These are phyloP conservation scores for Gnathonemus echidnorhynchus DNA, from an alignment of 2,113 vertebrate genomes.

Conservation along the genomic window DNA sequence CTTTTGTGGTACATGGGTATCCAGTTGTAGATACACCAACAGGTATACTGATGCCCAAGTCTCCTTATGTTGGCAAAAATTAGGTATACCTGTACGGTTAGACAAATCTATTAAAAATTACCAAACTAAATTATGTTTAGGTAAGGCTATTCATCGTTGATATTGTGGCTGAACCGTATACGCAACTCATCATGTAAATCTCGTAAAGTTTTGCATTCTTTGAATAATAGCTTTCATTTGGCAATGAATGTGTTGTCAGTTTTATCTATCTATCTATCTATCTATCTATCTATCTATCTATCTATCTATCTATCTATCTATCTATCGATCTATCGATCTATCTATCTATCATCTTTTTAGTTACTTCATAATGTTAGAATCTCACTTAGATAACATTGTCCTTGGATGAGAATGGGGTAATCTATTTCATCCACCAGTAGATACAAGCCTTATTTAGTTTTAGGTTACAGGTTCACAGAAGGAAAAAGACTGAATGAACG, in stretches of 20 bases:
- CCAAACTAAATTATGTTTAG: neutral
- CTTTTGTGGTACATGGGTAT: neutral
- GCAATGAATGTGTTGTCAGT: neutral
- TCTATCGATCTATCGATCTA: neutral
- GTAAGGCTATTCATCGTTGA: neutral
- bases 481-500: neutral
- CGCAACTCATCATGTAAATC: neutral
- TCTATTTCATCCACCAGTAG: neutral
- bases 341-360: neutral
- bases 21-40: neutral
- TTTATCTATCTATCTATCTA: neutral
- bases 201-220: neutral
- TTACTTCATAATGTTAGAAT: neutral
- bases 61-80: neutral
- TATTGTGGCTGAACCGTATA: neutral
- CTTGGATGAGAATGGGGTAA: neutral
- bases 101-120: neutral
- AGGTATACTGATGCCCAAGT: neutral
- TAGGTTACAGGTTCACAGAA: neutral
- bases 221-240: neutral
- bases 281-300: constrained; percentile 1
- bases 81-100: neutral
- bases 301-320: constrained; percentile 5
- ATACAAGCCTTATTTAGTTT: neutral
- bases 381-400: neutral